phyloP scores from a whole-genome alignment of 2,113 vertebrate species.

The Colossoma macropomum region DNA sequence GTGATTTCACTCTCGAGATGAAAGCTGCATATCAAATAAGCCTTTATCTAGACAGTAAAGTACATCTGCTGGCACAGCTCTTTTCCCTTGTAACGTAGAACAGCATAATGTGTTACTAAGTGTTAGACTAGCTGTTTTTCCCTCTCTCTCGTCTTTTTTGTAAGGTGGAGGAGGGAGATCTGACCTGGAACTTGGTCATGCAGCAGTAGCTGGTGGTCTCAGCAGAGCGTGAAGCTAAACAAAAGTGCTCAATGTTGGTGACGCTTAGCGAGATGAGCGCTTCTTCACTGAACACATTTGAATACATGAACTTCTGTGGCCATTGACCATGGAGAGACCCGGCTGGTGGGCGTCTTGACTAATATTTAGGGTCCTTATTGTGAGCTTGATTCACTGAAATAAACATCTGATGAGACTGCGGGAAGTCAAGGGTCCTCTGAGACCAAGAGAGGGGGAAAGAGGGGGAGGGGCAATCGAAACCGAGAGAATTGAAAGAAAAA shows the following conservation, averaged over 20 bases:
- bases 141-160: background rate
- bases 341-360: background rate
- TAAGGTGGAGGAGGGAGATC: background rate
- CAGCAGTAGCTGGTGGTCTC: background rate
- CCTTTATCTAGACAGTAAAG: background rate
- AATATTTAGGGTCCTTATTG: too few species aligned
- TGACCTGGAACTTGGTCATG: background rate
- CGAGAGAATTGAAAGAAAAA: background rate
- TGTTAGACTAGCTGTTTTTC: background rate
- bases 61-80: background rate
- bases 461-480: background rate
- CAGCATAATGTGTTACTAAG: background rate
- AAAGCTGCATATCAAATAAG: background rate
- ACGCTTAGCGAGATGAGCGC: background rate
- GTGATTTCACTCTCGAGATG: background rate
- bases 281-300: background rate
- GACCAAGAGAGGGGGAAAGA: too few species aligned
- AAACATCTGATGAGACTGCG: background rate
- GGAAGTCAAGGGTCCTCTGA: background rate
- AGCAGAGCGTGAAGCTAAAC: background rate
- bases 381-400: too few species aligned
- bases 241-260: background rate
- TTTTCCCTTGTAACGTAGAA: background rate
- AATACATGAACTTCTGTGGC: background rate
- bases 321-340: background rate